Percentiles rank a stretch among this genome's conserved stretches.
phyloP scores from a whole-genome alignment of 2,797 vertebrate genomes.

The Propithecus perrieri region DNA sequence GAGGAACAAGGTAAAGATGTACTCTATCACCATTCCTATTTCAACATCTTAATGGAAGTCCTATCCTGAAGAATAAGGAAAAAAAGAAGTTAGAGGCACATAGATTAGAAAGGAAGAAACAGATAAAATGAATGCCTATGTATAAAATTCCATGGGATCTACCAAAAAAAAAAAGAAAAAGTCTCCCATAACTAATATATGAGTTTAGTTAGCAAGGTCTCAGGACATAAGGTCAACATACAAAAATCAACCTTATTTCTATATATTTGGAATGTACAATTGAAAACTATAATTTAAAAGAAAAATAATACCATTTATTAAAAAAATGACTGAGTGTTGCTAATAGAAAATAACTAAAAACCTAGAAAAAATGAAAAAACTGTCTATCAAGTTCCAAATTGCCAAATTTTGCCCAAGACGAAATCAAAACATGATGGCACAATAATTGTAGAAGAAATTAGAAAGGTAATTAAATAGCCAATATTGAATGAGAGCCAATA shows the following conservation, averaged over 20 bases:
- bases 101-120: not conserved
- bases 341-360: not conserved
- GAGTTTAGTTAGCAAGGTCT: not conserved
- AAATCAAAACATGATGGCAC: not conserved
- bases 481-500: not conserved
- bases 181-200: not conserved
- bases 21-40: not conserved
- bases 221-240: not conserved
- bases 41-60: not conserved
- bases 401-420: not conserved
- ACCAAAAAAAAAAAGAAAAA: not conserved
- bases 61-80: not conserved
- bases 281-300: not conserved
- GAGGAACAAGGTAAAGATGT: not conserved
- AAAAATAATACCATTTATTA: not conserved
- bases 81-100: not conserved
- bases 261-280: not conserved
- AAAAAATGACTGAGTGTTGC: not conserved
- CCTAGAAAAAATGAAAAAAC: not conserved
- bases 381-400: not conserved
- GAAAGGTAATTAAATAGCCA: not conserved
- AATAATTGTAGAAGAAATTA: not conserved
- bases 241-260: not conserved
- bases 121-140: too few species aligned
- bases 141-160: not conserved